Evolutionary conservation across 1,140 invertebrate species (phyloP).

Genomic region (Drosophila aff.): DNA sequence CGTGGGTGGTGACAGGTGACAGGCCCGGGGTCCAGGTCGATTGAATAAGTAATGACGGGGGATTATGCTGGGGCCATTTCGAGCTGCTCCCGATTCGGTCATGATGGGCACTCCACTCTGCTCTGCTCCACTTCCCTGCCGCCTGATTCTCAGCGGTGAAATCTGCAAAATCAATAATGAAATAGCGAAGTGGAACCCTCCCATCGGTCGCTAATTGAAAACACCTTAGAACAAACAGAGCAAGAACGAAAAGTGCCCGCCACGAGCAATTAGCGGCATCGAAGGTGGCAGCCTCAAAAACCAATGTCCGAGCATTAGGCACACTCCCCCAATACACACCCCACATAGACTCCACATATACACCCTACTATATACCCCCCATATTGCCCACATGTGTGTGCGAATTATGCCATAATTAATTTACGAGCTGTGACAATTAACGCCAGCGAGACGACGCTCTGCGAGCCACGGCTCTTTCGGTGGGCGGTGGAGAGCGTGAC

Average conservation of each 20-base stretch:
- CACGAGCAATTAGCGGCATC: constrained; percentile 73
- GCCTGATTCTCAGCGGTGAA: constrained; percentile 35
- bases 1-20: constrained; percentile 65
- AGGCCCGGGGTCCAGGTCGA: constrained; percentile 59
- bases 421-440: constrained; percentile 83
- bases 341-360: not conserved
- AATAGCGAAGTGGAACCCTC: constrained; percentile 3
- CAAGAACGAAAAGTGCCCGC: constrained; percentile 64
- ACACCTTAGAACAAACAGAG: constrained; percentile 80
- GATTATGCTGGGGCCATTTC: constrained; percentile 54
- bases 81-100: constrained; percentile 35
- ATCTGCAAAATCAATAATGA: constrained; percentile 67
- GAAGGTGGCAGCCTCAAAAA: constrained; percentile 64
- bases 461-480: constrained; percentile 30
- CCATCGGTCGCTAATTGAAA: constrained; percentile 76
- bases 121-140: not conserved
- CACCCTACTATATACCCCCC: not conserved
- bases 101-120: constrained; percentile 21
- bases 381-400: constrained; percentile 13
- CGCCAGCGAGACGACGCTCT: constrained; percentile 58
- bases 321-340: not conserved
- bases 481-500: constrained; percentile 67
- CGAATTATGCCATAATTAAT: constrained; percentile 81
- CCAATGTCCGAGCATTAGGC: constrained; percentile 37
- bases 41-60: constrained; percentile 72